phyloP scores from a whole-genome alignment of 1,140 invertebrate genomes.

The Cyclargus thomasi region DNA sequence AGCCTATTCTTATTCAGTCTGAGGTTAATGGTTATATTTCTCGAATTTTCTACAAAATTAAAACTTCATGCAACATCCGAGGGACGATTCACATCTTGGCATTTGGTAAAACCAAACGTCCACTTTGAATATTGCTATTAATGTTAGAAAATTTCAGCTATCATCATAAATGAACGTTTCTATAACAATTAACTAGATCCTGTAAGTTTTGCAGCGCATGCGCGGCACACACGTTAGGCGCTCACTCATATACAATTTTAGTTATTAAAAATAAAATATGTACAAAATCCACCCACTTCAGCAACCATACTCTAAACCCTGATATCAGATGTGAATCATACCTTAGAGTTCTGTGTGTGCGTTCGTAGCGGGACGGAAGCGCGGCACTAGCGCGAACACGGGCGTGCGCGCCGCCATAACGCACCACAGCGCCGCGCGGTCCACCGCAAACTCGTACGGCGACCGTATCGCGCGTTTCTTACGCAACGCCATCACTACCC shows the following conservation, averaged over 20 bases:
- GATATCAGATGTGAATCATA: background rate
- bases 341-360: constrained; percentile 17
- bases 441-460: constrained; percentile 32
- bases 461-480: constrained; percentile 31
- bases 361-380: constrained; percentile 15
- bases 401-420: constrained; percentile 28
- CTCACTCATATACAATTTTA: too few species aligned
- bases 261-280: too few species aligned
- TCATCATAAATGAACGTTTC: too few species aligned
- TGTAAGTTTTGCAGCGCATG: too few species aligned
- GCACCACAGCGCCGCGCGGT: constrained; percentile 51
- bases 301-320: background rate
- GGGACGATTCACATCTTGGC: background rate
- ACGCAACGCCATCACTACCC: constrained; percentile 40
- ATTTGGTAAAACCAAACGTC: too few species aligned
- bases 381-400: constrained; percentile 24
- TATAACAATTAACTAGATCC: too few species aligned
- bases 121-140: too few species aligned
- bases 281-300: too few species aligned
- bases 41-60: background rate
- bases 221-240: too few species aligned
- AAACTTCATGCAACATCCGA: background rate
- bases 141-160: too few species aligned
- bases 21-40: background rate
- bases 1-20: too few species aligned